These are phyloP conservation scores for Nothoprocta perdicaria DNA, from an alignment of 2,113 vertebrate species.

Conservation along the genomic window DNA sequence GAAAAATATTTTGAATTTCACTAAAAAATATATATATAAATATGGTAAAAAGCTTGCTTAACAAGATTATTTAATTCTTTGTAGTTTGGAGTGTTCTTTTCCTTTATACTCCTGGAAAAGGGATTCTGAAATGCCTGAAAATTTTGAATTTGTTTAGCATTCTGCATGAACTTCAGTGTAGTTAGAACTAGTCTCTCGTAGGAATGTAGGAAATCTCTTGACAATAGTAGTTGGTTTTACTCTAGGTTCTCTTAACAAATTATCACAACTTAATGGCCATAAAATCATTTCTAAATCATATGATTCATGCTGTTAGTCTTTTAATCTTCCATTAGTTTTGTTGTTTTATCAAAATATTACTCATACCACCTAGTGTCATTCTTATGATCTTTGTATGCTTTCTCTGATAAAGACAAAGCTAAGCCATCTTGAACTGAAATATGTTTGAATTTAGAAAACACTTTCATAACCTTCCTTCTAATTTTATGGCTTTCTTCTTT, in stretches of 20 bases:
- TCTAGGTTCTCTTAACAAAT: neutral
- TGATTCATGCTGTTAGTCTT: neutral
- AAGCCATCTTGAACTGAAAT: neutral
- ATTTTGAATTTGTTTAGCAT: neutral
- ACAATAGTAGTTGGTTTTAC: neutral
- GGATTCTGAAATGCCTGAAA: neutral
- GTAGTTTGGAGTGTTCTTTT: neutral
- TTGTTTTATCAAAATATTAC: neutral
- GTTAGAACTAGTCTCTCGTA: neutral
- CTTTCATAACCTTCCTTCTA: neutral
- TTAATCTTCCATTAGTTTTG: neutral
- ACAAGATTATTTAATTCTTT: neutral
- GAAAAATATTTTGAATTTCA: neutral
- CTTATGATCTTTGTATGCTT: neutral
- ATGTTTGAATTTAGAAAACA: neutral
- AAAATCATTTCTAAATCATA: neutral
- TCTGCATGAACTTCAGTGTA: neutral
- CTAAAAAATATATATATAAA: neutral
- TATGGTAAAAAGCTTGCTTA: neutral
- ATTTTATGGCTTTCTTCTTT: constrained; percentile 11
- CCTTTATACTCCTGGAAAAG: neutral
- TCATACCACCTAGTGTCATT: neutral
- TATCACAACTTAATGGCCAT: neutral
- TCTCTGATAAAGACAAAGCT: neutral
- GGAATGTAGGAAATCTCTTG: neutral